A percentile compares a stretch with the other conserved stretches of the same genome.
Evolutionary conservation across 2,888 invertebrate species (phyloP).

Genomic region (Acanthococcus lagerstroemiae): DNA sequence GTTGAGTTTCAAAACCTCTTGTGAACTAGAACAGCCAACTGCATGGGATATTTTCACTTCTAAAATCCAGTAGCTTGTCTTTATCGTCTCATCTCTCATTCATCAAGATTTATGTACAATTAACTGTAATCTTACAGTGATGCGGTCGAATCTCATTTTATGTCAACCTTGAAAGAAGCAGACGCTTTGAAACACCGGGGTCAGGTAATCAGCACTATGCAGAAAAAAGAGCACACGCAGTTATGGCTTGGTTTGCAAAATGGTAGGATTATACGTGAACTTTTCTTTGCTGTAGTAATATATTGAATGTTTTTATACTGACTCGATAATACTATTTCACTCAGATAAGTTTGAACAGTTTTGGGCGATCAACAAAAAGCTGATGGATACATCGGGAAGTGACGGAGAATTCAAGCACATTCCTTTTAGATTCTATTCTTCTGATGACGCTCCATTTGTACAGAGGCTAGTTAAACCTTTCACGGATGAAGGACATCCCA

Average conservation of each 20-base stretch:
- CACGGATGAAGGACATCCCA: conserved; percentile 60
- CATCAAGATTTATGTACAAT: too few species aligned
- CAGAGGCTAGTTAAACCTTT: conserved; percentile 70
- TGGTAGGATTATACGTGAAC: conserved; percentile 49
- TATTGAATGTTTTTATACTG: too few species aligned
- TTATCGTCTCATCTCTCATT: too few species aligned
- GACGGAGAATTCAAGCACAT: conserved; percentile 79
- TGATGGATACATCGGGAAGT: conserved; percentile 73
- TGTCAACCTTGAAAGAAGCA: conserved; percentile 87
- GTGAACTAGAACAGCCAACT: too few species aligned
- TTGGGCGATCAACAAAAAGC: conserved; percentile 89
- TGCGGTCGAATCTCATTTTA: conserved; percentile 83
- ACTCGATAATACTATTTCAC: too few species aligned
- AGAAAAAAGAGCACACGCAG: conserved; percentile 92
- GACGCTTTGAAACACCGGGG: conserved; percentile 94
- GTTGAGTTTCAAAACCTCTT: too few species aligned
- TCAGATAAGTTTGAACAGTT: conserved; percentile 97
- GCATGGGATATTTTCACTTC: too few species aligned
- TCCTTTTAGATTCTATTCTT: conserved; percentile 73
- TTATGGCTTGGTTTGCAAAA: conserved; percentile 89
- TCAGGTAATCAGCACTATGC: conserved; percentile 80
- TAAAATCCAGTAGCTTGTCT: too few species aligned
- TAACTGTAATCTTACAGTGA: too few species aligned
- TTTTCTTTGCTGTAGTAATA: too few species aligned
- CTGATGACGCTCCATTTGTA: conserved; percentile 57